Base-by-base conservation (phyloP, 2,888 invertebrate genomes). In the Stenurella melanura region DNA sequence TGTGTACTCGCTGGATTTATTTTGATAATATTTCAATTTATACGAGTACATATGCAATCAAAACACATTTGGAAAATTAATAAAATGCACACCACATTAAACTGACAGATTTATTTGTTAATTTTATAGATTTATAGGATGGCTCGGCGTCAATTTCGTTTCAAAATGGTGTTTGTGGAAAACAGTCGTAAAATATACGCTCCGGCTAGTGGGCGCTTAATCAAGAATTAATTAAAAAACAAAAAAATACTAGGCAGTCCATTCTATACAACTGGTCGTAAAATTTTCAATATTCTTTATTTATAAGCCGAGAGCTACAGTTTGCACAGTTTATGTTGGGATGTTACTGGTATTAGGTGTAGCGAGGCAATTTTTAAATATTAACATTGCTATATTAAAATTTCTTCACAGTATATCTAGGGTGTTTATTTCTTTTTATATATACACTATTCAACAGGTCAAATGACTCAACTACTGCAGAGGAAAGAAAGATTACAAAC, bases 31-130 rank as follows among this genome's bases (percentile, higher is more conserved):
- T 77, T 74, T 73, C 78, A 80, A 72, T 78, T 76, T 54, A 42
- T 71, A 58, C 73, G 73, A 56, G 67, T 42, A 74, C 64, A 30
- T 60, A 26, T 61, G 77, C 63, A 68, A 74, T 74, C 73, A 57
- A 74, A 75, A 73, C 71, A 72, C 75, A 80, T 76, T 77, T 69
- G 73, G 75, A 79, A 76, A 80, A 80, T 79, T 82, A 83, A 83
- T 83, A 81, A 83, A 83, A 82, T 78, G 80, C 77, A 74, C 80
- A 79, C 80, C 78, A 78, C 81, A 81, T 81, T 83, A 81, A 77
- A 73, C 72, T 80, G 83, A 78, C 83, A 81, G 81, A 81, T 83
- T 83, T 83, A 83, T 83, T 80, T 77, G 81, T 81, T 80, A 80
- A 83, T 83, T 77, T 76, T 74, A 63, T 50, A 68, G 75, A 81